Conservation (phyloP, 2,888 invertebrate species). For the Chorisops tibialis region DNA sequence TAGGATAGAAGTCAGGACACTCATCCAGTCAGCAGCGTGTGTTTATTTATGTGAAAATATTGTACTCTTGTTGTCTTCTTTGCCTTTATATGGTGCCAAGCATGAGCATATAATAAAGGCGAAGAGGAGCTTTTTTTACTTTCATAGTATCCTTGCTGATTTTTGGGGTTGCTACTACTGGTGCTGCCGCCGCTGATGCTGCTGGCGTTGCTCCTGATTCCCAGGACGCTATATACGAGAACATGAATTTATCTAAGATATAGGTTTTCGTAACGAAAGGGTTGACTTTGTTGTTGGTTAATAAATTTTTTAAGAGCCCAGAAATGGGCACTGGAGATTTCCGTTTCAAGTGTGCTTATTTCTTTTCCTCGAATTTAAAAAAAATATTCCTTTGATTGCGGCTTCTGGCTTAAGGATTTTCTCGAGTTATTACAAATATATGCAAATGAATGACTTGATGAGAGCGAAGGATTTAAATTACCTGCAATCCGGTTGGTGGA, state of each 20-base stretch:
- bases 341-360: conserved; percentile 1
- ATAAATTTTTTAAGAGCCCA: conserved; percentile 13
- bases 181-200: too few species aligned
- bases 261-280: conserved; percentile 19
- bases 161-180: too few species aligned
- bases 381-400: conserved; percentile 12
- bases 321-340: conserved; percentile 17
- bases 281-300: conserved; percentile 12
- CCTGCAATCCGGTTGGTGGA: too few species aligned
- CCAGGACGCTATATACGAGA: too few species aligned
- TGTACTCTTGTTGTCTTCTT: conserved; percentile 17
- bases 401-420: neutral
- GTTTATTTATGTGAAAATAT: conserved; percentile 30
- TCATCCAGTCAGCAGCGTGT: conserved; percentile 33
- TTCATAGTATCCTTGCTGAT: neutral
- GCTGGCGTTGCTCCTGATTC: neutral
- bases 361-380: neutral
- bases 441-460: too few species aligned
- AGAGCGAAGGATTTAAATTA: too few species aligned
- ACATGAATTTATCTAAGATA: too few species aligned
- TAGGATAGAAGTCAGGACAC: conserved; percentile 25
- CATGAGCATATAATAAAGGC: conserved; percentile 13
- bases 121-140: neutral
- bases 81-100: conserved; percentile 9
- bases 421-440: too few species aligned